phyloP scores from a whole-genome alignment of 1,140 invertebrate genomes.

The Polypedilum vanderplanki region DNA sequence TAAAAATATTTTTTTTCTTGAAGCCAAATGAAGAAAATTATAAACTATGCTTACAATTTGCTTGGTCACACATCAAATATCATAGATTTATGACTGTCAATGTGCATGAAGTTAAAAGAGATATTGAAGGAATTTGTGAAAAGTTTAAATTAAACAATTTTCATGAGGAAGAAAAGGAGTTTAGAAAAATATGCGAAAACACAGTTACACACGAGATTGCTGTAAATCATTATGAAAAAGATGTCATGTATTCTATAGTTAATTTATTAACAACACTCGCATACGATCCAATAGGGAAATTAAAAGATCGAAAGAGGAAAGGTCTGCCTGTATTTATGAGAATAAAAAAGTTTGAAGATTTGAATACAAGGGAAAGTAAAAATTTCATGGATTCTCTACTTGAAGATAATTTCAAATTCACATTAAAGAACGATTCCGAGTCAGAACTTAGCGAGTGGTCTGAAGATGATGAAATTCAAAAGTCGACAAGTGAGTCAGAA shows the following conservation, averaged over 20 bases:
- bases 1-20: conserved; percentile 7
- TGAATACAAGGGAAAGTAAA: neutral
- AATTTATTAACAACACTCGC: conserved; percentile 38
- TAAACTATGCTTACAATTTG: conserved; percentile 32
- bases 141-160: conserved; percentile 37
- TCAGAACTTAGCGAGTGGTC: conserved; percentile 4
- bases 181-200: conserved; percentile 33
- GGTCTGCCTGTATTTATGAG: neutral
- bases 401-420: neutral
- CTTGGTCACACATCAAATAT: conserved; percentile 34
- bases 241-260: conserved; percentile 37
- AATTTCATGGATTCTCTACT: neutral
- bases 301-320: neutral
- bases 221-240: conserved; percentile 33
- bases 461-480: neutral
- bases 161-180: conserved; percentile 32
- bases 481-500: neutral
- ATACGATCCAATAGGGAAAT: conserved; percentile 33
- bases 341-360: neutral
- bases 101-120: conserved; percentile 34
- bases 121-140: conserved; percentile 36
- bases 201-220: conserved; percentile 34
- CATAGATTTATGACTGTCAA: conserved; percentile 35
- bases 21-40: conserved; percentile 31
- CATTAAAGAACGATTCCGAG: neutral